Percentiles rank a stretch among this genome's conserved stretches.
Conservation (phyloP, 2,888 invertebrate species). For the Pollenia griseotomentosa region DNA sequence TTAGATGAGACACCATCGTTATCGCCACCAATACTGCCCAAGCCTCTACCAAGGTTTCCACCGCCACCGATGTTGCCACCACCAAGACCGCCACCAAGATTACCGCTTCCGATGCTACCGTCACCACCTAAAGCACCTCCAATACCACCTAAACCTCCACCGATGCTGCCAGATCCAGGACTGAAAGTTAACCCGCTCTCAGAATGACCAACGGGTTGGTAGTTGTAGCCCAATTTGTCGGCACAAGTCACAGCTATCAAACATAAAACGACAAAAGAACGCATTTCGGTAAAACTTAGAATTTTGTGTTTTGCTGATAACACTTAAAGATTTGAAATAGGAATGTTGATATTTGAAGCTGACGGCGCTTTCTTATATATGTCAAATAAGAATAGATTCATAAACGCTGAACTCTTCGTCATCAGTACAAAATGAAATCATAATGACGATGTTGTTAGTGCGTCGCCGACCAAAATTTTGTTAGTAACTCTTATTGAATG, state of each 20-base stretch:
- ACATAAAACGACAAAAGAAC: constrained; percentile 79
- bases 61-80: no score
- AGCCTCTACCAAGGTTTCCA: no score
- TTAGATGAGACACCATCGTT: constrained; percentile 57
- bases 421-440: neutral
- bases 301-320: constrained; percentile 38
- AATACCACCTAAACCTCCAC: constrained; percentile 17
- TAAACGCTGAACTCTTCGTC: neutral
- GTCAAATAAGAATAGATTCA: constrained; percentile 44
- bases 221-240: constrained; percentile 79
- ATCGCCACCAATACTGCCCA: constrained; percentile 6
- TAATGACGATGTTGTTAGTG: neutral
- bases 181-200: constrained; percentile 40
- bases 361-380: constrained; percentile 53
- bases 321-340: constrained; percentile 61
- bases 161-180: constrained; percentile 21
- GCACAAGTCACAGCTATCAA: constrained; percentile 79
- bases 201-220: constrained; percentile 76
- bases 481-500: neutral
- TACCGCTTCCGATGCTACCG: neutral
- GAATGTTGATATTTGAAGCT: constrained; percentile 42
- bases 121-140: constrained; percentile 15
- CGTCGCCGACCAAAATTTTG: neutral
- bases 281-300: constrained; percentile 76
- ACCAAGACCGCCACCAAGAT: constrained; percentile 5